Evolutionary conservation across 2,888 invertebrate species (phyloP).

Genomic region (Dorcus hopei): DNA sequence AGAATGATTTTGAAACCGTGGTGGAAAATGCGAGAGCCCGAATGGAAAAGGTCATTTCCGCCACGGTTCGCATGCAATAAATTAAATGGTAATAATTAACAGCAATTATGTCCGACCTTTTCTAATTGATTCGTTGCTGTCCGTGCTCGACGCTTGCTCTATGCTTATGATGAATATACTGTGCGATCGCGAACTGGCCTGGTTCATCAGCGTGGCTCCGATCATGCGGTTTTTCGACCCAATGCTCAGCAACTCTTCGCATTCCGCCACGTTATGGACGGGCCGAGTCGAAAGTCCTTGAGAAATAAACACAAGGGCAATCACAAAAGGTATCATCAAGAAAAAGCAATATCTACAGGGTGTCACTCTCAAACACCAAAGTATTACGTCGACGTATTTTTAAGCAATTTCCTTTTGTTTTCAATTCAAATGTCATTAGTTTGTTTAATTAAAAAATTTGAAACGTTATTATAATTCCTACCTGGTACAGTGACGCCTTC

Average conservation of each 20-base stretch:
- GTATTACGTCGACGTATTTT: too few relatives aligned
- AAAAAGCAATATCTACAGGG: too few relatives aligned
- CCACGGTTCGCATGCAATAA: too few relatives aligned
- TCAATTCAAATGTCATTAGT: too few relatives aligned
- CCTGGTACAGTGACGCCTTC: conserved; percentile 54
- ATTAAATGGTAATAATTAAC: too few relatives aligned
- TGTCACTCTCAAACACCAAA: too few relatives aligned
- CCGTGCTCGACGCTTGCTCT: conserved; percentile 67
- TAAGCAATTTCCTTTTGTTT: too few relatives aligned
- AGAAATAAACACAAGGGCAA: conserved; percentile 4
- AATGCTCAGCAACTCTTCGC: conserved; percentile 67
- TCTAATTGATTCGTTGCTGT: conserved; percentile 44
- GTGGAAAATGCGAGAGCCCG: too few relatives aligned
- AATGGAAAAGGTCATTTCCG: too few relatives aligned
- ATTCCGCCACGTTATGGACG: conserved; percentile 75
- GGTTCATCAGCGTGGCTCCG: conserved; percentile 87
- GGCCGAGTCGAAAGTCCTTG: conserved; percentile 68
- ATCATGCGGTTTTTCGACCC: conserved; percentile 80
- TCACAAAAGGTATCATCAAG: not conserved
- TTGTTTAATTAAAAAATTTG: too few relatives aligned
- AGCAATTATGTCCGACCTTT: conserved; percentile 33
- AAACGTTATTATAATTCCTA: conserved; percentile 19
- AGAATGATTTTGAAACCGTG: too few relatives aligned
- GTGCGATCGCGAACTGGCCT: conserved; percentile 80
- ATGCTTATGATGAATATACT: conserved; percentile 83